Base-by-base conservation (phyloP, 2,888 invertebrate genomes). In the Caenorhabditis plicata region DNA sequence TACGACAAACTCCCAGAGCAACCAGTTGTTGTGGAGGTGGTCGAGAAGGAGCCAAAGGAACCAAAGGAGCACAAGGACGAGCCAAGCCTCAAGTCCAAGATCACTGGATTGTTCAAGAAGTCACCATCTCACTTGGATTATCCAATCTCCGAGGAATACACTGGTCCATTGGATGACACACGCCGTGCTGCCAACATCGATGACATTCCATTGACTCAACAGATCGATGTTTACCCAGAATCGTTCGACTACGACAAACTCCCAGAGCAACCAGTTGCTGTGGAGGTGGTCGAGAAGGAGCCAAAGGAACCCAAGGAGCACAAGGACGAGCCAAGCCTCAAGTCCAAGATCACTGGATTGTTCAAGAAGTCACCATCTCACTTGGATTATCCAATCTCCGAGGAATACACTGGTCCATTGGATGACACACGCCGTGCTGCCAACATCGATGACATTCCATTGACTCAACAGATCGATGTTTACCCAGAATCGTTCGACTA, bases 341-440 rank as follows among this genome's bases (percentile, higher is more conserved):
- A 43, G 27, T 43, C 43, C 29, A 42, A 64, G 64, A 41, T 38
- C 27, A 29, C 39, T 31, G 48, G 40, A 49, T 23, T 55, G 44
- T 50, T 41, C 27, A 20, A 35, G 15, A 20, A 36, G 23, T 48
- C 54, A 15, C 40, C 57, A 2, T 60, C 68, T 35, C 68, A 68
- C 32, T 45, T 42, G 13, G 67, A 68, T 46, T 68, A 64, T 40
- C 68, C 68, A 31, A 41, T 42, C 15, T 49, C 51, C 41, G 64
- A 60, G 26, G 15, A 25, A 36, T 64, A 54, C 52, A 51, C 51
- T 29, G 51, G 65, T 17, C 56, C 65, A 15, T 17, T 64, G 32
- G 57, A 57, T 22, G 25, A 29, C 46, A 52, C 47, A 17, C 35
- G 38, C 13, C 43, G 55, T 25, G 31, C 43, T 27, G 23, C 13